Conservation (phyloP, 1,140 invertebrate genomes). For the Nasonia vitripennis region DNA sequence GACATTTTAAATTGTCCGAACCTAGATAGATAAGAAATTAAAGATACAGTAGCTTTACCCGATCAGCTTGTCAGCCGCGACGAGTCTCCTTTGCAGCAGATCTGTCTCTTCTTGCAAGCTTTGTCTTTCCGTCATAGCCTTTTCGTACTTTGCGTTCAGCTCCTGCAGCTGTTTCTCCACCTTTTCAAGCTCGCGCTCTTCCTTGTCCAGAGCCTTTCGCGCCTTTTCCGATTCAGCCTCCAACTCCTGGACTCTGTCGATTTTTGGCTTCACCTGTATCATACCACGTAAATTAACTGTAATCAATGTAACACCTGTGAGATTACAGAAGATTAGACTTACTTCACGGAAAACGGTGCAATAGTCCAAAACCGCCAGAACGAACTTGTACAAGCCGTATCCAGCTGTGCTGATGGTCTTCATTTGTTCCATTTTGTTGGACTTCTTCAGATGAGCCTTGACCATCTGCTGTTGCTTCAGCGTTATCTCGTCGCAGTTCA, state of each 20-base stretch:
- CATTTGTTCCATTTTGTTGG: conserved; percentile 85
- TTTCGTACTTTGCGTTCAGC: conserved; percentile 85
- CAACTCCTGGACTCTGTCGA: conserved; percentile 85
- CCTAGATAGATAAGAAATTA: not conserved
- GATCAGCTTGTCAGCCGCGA: conserved; percentile 90
- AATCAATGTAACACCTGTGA: conserved; percentile 3
- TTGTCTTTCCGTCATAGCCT: conserved; percentile 83
- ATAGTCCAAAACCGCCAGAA: conserved; percentile 89
- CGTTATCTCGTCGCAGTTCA: conserved; percentile 89
- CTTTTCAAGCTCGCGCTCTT: conserved; percentile 84
- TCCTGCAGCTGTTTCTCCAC: conserved; percentile 82
- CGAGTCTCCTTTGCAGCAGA: conserved; percentile 85
- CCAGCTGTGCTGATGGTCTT: conserved; percentile 86
- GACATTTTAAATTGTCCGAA: not conserved
- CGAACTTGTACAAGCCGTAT: conserved; percentile 88
- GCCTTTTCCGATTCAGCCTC: conserved; percentile 80
- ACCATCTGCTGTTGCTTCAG: conserved; percentile 83
- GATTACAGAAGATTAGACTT: not conserved
- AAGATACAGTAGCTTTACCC: conserved; percentile 19
- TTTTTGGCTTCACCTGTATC: conserved; percentile 85
- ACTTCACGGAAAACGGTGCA: conserved; percentile 89
- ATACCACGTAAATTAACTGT: not conserved
- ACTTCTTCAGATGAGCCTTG: conserved; percentile 82
- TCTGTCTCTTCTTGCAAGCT: conserved; percentile 90
- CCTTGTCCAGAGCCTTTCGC: conserved; percentile 82